Conservation (phyloP, 2,888 invertebrate species). For the Drosophila cracens region DNA sequence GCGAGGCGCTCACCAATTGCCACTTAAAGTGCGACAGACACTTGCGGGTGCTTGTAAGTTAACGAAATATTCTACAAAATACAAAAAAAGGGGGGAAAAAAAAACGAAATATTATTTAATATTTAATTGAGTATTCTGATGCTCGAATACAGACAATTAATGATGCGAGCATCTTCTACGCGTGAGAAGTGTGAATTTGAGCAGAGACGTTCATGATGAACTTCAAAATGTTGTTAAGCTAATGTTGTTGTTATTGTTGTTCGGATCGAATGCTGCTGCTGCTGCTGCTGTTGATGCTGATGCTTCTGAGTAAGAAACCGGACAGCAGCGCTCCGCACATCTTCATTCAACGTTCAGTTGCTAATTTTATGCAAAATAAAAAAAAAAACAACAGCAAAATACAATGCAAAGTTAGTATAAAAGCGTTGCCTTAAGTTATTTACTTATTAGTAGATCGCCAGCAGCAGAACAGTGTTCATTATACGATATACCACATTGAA, state of each 20-base stretch:
- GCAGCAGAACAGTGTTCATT: slow-evolving; percentile 49
- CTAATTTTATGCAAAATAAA: slow-evolving; percentile 71
- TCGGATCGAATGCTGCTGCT: slow-evolving; percentile 26
- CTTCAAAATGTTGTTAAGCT: slow-evolving; percentile 54
- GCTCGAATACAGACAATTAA: slow-evolving; percentile 61
- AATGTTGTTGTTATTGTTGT: slow-evolving; percentile 1
- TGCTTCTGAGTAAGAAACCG: slow-evolving; percentile 80
- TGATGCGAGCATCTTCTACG: slow-evolving; percentile 57
- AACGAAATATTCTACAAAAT: slow-evolving; percentile 31
- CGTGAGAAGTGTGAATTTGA: slow-evolving; percentile 73
- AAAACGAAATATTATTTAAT: slow-evolving; percentile 70
- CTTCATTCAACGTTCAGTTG: slow-evolving; percentile 68
- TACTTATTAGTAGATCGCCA: slow-evolving; percentile 67
- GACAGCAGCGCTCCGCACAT: slow-evolving; percentile 65
- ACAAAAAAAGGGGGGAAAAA: slow-evolving; percentile 30
- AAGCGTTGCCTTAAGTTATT: slow-evolving; percentile 55
- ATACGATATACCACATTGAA: slow-evolving; percentile 33
- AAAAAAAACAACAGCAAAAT: slow-evolving; percentile 39
- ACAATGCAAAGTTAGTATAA: slow-evolving; percentile 68
- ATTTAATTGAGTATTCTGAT: slow-evolving; percentile 69
- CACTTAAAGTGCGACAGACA: slow-evolving; percentile 58
- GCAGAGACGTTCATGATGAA: slow-evolving; percentile 62
- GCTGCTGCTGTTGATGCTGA: slow-evolving; percentile 13
- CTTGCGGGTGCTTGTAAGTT: slow-evolving; percentile 50
- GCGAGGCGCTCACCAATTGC: slow-evolving; percentile 54